A percentile compares a stretch with the other conserved stretches of the same genome.
These are phyloP conservation scores for Neolamprologus caudopunctatus DNA, from an alignment of 2,113 vertebrate species.

Conservation along the genomic window DNA sequence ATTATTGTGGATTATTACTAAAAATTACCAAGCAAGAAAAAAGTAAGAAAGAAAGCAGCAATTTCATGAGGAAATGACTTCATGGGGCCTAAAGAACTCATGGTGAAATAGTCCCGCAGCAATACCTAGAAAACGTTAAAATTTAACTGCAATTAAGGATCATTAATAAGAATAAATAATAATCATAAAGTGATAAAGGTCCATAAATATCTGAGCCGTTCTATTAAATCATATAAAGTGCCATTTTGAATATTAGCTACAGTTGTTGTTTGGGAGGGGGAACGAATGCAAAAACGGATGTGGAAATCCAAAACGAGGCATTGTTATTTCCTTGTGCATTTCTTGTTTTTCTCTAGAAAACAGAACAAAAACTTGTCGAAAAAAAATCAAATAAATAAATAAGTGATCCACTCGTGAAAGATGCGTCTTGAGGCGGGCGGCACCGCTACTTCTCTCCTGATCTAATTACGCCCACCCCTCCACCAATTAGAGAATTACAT, in stretches of 20 bases:
- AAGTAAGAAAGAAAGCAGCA: background rate
- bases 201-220: background rate
- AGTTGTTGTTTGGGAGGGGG: background rate
- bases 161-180: background rate
- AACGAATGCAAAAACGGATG: background rate
- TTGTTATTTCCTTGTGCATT: background rate
- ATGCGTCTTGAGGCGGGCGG: background rate
- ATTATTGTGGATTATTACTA: background rate
- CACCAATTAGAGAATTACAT: conserved; percentile 55
- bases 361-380: background rate
- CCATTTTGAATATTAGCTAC: background rate
- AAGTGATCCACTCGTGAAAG: background rate
- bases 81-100: background rate
- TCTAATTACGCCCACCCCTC: conserved; percentile 43
- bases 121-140: background rate
- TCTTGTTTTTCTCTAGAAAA: background rate
- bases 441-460: background rate
- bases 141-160: background rate
- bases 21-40: background rate
- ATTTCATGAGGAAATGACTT: background rate
- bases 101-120: background rate
- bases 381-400: background rate
- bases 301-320: background rate
- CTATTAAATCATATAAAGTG: background rate
- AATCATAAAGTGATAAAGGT: background rate